These are phyloP conservation scores for Selenia dentaria DNA, from an alignment of 2,888 invertebrate species.

Conservation along the genomic window DNA sequence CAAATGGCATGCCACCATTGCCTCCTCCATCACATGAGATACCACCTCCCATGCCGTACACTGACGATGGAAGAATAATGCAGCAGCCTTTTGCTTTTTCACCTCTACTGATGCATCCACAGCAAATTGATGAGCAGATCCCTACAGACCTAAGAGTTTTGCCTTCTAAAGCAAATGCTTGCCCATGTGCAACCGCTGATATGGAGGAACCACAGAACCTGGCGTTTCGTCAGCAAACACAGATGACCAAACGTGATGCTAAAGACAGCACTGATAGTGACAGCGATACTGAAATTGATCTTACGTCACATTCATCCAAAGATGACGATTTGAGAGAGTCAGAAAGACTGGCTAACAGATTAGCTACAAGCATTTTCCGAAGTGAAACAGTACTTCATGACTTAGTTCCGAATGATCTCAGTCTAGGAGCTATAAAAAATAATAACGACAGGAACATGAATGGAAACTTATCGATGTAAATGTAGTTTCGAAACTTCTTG, in stretches of 20 bases:
- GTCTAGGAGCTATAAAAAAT: slow-evolving; percentile 64
- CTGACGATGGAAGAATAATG: slow-evolving; percentile 65
- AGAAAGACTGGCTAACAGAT: slow-evolving; percentile 68
- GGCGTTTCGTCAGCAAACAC: slow-evolving; percentile 59
- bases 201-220: slow-evolving; percentile 70
- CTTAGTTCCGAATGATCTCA: slow-evolving; percentile 78
- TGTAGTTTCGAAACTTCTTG: slow-evolving; percentile 24
- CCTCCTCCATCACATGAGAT: slow-evolving; percentile 56
- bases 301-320: slow-evolving; percentile 77
- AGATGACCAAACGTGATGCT: slow-evolving; percentile 33
- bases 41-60: slow-evolving; percentile 58
- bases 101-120: slow-evolving; percentile 60
- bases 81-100: slow-evolving; percentile 67
- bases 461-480: slow-evolving; percentile 61
- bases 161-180: slow-evolving; percentile 55
- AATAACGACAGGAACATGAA: slow-evolving; percentile 53
- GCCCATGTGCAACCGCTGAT: slow-evolving; percentile 55
- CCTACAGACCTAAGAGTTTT: slow-evolving; percentile 75
- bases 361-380: slow-evolving; percentile 75
- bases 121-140: slow-evolving; percentile 62
- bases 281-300: slow-evolving; percentile 78
- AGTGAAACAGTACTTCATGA: slow-evolving; percentile 75
- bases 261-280: slow-evolving; percentile 71
- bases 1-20: slow-evolving; percentile 49
- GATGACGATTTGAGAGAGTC: slow-evolving; percentile 77